These are phyloP conservation scores for Kryptolebias ocellatus DNA, from an alignment of 2,797 vertebrate genomes.

Conservation along the genomic window DNA sequence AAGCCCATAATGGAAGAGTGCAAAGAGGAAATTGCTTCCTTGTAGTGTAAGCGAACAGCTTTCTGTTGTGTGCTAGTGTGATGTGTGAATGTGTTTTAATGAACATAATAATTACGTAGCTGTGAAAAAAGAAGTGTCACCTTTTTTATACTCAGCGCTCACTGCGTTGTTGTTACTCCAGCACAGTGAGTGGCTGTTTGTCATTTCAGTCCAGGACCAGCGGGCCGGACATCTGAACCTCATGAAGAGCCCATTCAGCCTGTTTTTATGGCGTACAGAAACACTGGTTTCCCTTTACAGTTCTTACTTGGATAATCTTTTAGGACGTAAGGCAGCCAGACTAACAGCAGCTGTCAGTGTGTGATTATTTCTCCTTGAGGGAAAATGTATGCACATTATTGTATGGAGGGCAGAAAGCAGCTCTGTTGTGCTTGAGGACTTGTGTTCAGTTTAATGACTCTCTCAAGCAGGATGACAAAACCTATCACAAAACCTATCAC, in stretches of 20 bases:
- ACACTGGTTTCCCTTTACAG: conserved; percentile 66
- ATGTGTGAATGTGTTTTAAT: conserved; percentile 20
- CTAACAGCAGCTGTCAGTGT: conserved; percentile 57
- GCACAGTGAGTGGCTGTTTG: conserved; percentile 21
- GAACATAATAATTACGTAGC: conserved; percentile 37
- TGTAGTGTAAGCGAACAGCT: conserved; percentile 53
- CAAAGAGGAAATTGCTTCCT: conserved; percentile 65
- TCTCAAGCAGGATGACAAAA: conserved; percentile 16
- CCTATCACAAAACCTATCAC: conserved; percentile 1
- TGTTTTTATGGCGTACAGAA: conserved; percentile 58
- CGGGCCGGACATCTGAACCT: conserved; percentile 62
- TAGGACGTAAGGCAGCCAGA: conserved; percentile 65
- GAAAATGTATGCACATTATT: conserved; percentile 44
- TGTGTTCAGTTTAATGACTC: conserved; percentile 5
- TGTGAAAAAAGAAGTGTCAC: conserved; percentile 5
- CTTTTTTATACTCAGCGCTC: not conserved
- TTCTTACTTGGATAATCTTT: conserved; percentile 62
- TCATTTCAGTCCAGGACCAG: conserved; percentile 57
- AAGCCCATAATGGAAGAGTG: conserved; percentile 53
- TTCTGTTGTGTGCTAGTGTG: conserved; percentile 42
- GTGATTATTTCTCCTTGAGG: conserved; percentile 56
- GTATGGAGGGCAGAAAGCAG: conserved; percentile 41
- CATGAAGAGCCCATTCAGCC: conserved; percentile 51
- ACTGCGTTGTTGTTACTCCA: conserved; percentile 9
- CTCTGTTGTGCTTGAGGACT: conserved; percentile 34